Evolutionary conservation across 2,888 invertebrate species (phyloP), one percentile per base, ranked within the genome.

Genomic region (Meteorus colon): DNA sequence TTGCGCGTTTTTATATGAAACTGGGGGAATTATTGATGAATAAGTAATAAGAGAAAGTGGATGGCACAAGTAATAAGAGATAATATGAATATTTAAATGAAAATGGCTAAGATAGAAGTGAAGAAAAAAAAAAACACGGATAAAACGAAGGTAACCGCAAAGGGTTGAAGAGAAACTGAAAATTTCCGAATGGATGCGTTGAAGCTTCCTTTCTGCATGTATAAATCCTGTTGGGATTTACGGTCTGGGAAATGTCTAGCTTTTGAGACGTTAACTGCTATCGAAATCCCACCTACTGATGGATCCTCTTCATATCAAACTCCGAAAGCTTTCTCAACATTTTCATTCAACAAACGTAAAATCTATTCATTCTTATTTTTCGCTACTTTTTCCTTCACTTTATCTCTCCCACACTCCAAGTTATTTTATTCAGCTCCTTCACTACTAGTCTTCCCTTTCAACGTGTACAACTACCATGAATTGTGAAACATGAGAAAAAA

Each of bases 161-260:
- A 37, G 45, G 63, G 31, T 19, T 27, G 16, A 24, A 16, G 29
- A 31, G 48, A 48, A 72, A 60, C 48, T 68, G 24, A 37, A 48
- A 72, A 62, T 24, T 72, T 72, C 62, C 34, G 63, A 45, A 62
- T 72, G 71, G 62, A 63, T 72, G 62, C 62, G n/a, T 72, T 45
- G 45, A 72, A 19, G 62, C 45, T 29, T 29, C 63, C 62, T 62
- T 72, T 72, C 63, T 72, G n/a, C 19, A 55, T 19, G 6, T 8
- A 19, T 55, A 41, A 12, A 41, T 19, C 45, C 71, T 37, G 24
- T 45, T 48, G 72, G 72, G 72, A 63, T 72, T 72, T 37, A 72
- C 63, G 55, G 72, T 72, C 72, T 72, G 34, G 63, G 24, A 45
- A 29, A 72, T 63, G 72, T 72, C 72, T 72, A 62, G 63, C 37